Percentiles rank a stretch among this genome's conserved stretches.
These are phyloP conservation scores for Pelecanus crispus DNA, from an alignment of 2,113 vertebrate species.

Conservation along the genomic window DNA sequence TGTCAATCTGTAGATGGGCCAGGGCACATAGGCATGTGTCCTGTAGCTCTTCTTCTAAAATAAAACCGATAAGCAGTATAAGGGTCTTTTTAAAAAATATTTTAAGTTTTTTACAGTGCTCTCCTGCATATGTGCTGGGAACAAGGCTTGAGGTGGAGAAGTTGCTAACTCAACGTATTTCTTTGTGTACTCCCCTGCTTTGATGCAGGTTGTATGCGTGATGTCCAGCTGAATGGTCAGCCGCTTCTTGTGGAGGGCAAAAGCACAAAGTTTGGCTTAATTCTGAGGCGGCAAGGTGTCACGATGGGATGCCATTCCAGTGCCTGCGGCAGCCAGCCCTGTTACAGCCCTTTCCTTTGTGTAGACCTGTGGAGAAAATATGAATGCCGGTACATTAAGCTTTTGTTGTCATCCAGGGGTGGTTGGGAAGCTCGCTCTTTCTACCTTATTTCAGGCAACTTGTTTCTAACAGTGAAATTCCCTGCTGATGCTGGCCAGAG, in stretches of 20 bases:
- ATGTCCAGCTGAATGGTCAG: slow-evolving; percentile 80
- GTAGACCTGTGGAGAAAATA: slow-evolving; percentile 89
- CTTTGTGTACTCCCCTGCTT: not conserved
- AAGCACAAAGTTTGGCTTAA: slow-evolving; percentile 66
- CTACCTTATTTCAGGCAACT: not conserved
- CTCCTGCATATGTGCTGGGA: not conserved
- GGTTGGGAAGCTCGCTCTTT: not conserved
- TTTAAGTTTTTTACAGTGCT: not conserved
- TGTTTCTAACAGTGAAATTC: not conserved
- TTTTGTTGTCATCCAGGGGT: not conserved
- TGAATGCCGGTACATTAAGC: slow-evolving; percentile 79
- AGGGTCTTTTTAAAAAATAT: not conserved
- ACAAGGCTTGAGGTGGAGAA: not conserved
- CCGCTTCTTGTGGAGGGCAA: slow-evolving; percentile 77
- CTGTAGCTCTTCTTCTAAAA: not conserved
- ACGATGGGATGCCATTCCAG: slow-evolving; percentile 79
- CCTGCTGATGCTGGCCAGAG: not conserved
- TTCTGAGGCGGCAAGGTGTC: slow-evolving; percentile 73
- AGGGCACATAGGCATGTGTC: not conserved
- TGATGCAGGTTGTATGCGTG: slow-evolving; percentile 82
- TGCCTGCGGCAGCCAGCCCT: slow-evolving; percentile 80
- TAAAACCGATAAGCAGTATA: not conserved
- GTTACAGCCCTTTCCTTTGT: slow-evolving; percentile 79
- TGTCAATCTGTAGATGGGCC: not conserved
- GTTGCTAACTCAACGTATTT: not conserved